Percentiles rank a stretch among this genome's conserved stretches.
Conservation (phyloP, 2,113 vertebrate species). For the Phylloscopus trochiloides region DNA sequence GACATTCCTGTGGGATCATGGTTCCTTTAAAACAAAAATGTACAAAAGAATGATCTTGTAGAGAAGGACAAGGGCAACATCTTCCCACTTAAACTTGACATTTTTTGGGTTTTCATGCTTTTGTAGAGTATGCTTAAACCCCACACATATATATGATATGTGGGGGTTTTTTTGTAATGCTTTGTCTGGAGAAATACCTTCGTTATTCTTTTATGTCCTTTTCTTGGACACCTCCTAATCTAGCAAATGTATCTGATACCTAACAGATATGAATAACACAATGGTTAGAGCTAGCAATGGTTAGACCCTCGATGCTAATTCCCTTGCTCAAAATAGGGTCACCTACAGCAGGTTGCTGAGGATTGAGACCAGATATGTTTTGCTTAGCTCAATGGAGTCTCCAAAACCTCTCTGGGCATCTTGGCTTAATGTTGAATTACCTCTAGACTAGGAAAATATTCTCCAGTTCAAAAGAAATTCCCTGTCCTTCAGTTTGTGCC, state of each 20-base stretch:
- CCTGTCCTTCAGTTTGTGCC: not conserved
- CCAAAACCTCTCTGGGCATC: not conserved
- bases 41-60: not conserved
- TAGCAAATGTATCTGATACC: not conserved
- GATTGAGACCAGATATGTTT: not conserved
- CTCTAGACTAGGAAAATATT: not conserved
- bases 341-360: not conserved
- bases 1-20: not conserved
- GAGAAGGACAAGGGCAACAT: not conserved
- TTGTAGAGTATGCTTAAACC: not conserved
- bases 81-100: not conserved
- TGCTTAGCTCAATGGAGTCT: not conserved
- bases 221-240: not conserved
- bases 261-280: not conserved
- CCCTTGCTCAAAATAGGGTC: not conserved
- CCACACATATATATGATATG: accelerated
- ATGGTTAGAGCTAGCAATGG: not conserved
- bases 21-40: not conserved
- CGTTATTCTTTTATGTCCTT: not conserved
- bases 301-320: accelerated
- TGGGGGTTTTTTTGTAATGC: not conserved
- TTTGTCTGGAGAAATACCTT: not conserved
- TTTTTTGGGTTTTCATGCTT: not conserved
- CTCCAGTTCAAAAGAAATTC: not conserved
- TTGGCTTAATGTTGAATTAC: not conserved